These are phyloP conservation scores for Gisinianus flammeolus DNA, from an alignment of 2,888 invertebrate genomes.

Conservation along the genomic window DNA sequence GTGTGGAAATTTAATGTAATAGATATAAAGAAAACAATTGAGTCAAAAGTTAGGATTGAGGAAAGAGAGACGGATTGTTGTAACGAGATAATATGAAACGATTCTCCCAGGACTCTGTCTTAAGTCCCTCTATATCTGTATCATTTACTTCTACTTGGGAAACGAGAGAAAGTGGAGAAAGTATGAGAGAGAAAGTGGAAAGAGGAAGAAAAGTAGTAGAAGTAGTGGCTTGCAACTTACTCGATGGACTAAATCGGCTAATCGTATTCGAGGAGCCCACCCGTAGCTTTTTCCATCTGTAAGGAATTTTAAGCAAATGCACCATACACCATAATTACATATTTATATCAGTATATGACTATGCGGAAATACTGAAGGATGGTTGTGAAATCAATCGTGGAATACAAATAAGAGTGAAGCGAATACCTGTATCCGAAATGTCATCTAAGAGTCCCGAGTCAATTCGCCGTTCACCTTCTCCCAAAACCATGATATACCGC, in stretches of 20 bases:
- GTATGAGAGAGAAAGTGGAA: background rate
- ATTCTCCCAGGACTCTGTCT: background rate
- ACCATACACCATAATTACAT: background rate
- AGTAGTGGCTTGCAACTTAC: constrained; percentile 42
- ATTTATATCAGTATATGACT: too few relatives aligned
- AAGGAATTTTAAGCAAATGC: constrained; percentile 66
- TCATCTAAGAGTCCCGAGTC: constrained; percentile 68
- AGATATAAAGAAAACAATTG: background rate
- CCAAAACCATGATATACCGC: constrained; percentile 66
- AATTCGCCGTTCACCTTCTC: constrained; percentile 71
- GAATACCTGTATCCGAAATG: constrained; percentile 61
- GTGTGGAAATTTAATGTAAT: background rate
- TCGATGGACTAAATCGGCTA: constrained; percentile 62
- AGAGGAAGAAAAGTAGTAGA: background rate
- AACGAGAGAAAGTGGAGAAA: background rate
- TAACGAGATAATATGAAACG: constrained; percentile 25
- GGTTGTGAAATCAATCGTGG: too few relatives aligned
- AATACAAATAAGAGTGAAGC: too few relatives aligned
- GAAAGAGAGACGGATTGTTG: background rate
- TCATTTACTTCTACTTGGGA: background rate
- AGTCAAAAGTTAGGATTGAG: constrained; percentile 2
- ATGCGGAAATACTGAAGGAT: too few relatives aligned
- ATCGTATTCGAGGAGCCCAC: constrained; percentile 72
- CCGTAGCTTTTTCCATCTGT: constrained; percentile 74
- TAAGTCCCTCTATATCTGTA: too few relatives aligned